Conservation (phyloP, 2,797 vertebrate species). For the Falco novaeseelandiae region DNA sequence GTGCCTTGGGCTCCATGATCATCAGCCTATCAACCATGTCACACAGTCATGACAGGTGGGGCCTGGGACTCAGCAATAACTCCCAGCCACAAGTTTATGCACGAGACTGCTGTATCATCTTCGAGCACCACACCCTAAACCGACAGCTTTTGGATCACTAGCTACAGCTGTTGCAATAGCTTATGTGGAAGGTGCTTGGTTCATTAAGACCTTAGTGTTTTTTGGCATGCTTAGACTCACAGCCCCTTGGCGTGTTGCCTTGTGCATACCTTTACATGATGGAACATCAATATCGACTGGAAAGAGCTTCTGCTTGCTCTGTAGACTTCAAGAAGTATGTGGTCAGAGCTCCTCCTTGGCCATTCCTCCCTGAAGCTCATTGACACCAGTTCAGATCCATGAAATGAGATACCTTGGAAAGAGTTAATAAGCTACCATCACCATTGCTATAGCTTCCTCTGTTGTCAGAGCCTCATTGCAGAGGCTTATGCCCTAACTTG, state of each 20-base stretch:
- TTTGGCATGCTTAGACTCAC: not conserved
- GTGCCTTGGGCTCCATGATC: not conserved
- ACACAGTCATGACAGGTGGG: not conserved
- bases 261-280: not conserved
- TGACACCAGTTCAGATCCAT: not conserved
- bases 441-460: not conserved
- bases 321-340: not conserved
- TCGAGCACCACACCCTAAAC: not conserved
- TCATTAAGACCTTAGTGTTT: not conserved
- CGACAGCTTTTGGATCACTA: not conserved
- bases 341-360: not conserved
- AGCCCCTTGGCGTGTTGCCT: not conserved
- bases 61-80: not conserved
- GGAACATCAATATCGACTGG: not conserved
- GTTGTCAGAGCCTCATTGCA: not conserved
- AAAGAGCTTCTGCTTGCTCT: not conserved
- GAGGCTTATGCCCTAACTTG: not conserved
- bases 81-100: not conserved
- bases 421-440: not conserved
- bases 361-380: not conserved
- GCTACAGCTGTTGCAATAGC: not conserved
- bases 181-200: not conserved
- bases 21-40: not conserved
- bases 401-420: not conserved
- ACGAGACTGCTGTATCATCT: not conserved